Evolutionary conservation across 2,113 vertebrate genomes (phyloP), one percentile per base, ranked within the genome.

Genomic region (Paradoxurus hermaphroditus): DNA sequence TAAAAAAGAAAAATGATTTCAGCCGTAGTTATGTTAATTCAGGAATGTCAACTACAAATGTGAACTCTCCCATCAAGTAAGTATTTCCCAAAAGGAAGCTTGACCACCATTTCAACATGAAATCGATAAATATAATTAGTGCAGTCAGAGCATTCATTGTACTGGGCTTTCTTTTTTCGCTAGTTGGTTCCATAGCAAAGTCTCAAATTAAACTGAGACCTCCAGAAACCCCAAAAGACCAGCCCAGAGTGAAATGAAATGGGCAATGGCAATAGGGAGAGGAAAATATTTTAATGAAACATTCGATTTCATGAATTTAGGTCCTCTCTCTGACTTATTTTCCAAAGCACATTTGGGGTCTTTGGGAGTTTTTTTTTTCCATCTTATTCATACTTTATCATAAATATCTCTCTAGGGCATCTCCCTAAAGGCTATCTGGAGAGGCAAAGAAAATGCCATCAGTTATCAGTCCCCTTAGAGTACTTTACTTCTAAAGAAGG

Each of bases 1-100:
- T 98, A 98, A 98, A 98, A 98, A 97, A 97, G 97, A 98, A 97
- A 98, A 98, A 98, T 97, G 36, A 96, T 96, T 98, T 63, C 83
- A 93, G 95, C 95, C 95, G 94, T 86, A 97, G 91, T 84, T 97
- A 96, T 97, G 96, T 86, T 98, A 98, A 98, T 98, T 97, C 96
- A 91, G 46, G 94, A 92, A 87, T 84, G 68, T 91, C 67, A 97
- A 95, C 70, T 94, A 59, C 84, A 97, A 98, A 97, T 94, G 51
- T 98, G 97, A 96, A 88, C 97, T 83, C 79, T 44, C 82, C 70
- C 90, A 97, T 97, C 92, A 98, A 97, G 41, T 84, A 88, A 98
- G 79, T 59, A 59, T 72, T 93, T 93, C 36, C 97, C 77, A 85
- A 97, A 98, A 90, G 96, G 49, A 94, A 98, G 36, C 16, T 91